Base-by-base conservation (phyloP, 2,797 vertebrate genomes). In the Simalia tracyae region DNA sequence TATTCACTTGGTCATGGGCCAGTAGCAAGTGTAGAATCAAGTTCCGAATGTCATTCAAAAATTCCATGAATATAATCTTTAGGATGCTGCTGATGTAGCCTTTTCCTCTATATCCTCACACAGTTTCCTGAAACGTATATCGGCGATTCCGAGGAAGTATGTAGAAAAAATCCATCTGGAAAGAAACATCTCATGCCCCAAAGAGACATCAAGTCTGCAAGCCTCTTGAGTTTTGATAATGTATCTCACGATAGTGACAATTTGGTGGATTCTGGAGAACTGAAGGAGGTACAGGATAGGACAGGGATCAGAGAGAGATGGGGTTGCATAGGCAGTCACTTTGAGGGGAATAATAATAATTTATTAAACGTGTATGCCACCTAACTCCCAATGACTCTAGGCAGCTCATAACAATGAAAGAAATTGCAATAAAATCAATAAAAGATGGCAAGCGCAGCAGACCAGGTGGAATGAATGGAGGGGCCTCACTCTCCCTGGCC, bases 81-180 rank as follows among this genome's bases (percentile, higher is more conserved):
- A 15, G 28, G 6, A 7, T 22, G 2, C 76, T 5, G 22, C 59
- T 63, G 68, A 54, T 2, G 19, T 46, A 26, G 54, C 2, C 64
- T 46, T 46, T 57, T 50, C 36, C 57, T 64, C 66, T 2, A 1
- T 63, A 10, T n/a, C 8, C 3, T 3, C 19, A 3, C 22, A 3
- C 26, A 93, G 92, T 93, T 93, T 63, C 92, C 89, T 11, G 92
- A 93, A 88, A 91, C 86, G 3, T 88, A 90, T 24, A 93, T 93
- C 2, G 92, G 92, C 0, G 92, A 93, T 50, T 93, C 92, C 5
- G 92, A 93, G 54, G 92, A 93, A 46, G 63, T 14, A 5, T 72
- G 42, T 61, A 85, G 60, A 42, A 93, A 88, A 64, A n/a, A 31
- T 31, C 89, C 89, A 19, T 15, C 42, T 10, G 92, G 89, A 28